A percentile compares a stretch with the other conserved stretches of the same genome.
These are phyloP conservation scores for Trichomalopsis sarcophagae DNA, from an alignment of 1,140 invertebrate genomes.

Conservation along the genomic window DNA sequence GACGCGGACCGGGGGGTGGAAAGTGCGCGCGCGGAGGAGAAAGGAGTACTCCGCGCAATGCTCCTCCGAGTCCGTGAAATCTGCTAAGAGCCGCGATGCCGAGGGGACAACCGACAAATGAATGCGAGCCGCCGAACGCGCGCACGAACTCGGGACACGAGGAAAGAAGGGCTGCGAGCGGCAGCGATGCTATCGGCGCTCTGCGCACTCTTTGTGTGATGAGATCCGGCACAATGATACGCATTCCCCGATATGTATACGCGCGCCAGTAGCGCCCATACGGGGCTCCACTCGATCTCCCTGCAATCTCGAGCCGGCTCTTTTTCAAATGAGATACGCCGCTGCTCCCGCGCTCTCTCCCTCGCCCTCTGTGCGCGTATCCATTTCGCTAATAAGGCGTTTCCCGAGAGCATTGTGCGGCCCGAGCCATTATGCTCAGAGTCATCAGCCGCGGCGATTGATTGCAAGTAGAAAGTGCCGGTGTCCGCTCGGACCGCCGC, in stretches of 20 bases:
- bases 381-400: constrained; percentile 60
- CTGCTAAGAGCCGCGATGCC: constrained; percentile 37
- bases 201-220: constrained; percentile 62
- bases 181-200: constrained; percentile 59
- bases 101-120: constrained; percentile 24
- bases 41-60: constrained; percentile 8
- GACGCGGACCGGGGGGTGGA: not conserved
- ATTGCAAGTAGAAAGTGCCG: not conserved
- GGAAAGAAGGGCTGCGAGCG: constrained; percentile 42
- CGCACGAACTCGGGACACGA: not conserved
- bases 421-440: not conserved
- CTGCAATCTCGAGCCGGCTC: constrained; percentile 22
- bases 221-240: constrained; percentile 64
- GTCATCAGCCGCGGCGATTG: not conserved
- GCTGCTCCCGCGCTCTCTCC: not conserved
- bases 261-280: not conserved
- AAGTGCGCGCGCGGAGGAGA: not conserved
- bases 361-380: constrained; percentile 29
- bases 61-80: constrained; percentile 41
- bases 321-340: constrained; percentile 39
- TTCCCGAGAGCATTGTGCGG: constrained; percentile 40
- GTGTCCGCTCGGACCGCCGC: not conserved
- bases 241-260: constrained; percentile 55
- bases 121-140: constrained; percentile 42
- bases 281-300: not conserved